A percentile compares a stretch with the other conserved stretches of the same genome.
Conservation (phyloP, 1,140 invertebrate species). For the Drosophila punjabiensis region DNA sequence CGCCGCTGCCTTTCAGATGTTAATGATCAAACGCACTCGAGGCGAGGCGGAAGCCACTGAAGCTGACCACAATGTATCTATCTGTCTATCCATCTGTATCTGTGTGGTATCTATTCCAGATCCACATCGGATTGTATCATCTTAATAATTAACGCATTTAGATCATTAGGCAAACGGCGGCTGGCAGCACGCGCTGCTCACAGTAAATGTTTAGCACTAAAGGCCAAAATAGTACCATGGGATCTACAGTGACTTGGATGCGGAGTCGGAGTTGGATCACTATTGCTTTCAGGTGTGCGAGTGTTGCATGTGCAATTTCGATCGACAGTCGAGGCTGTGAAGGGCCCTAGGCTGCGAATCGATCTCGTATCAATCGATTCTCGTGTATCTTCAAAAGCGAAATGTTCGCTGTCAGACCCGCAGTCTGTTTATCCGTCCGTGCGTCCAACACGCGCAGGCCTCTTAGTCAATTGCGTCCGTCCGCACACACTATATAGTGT, state of each 20-base stretch:
- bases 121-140: conserved; percentile 51
- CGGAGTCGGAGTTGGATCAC: not conserved
- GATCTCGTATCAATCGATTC: not conserved
- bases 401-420: conserved; percentile 43
- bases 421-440: conserved; percentile 60
- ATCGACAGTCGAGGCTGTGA: not conserved
- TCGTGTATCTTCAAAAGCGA: conserved; percentile 20
- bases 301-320: conserved; percentile 27
- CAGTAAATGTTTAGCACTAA: conserved; percentile 61
- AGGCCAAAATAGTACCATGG: conserved; percentile 43
- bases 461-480: conserved; percentile 57
- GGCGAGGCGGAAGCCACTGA: conserved; percentile 38
- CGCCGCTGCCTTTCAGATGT: conserved; percentile 38
- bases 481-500: conserved; percentile 6
- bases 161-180: conserved; percentile 44
- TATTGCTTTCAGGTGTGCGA: conserved; percentile 5
- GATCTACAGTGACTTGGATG: not conserved
- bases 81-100: conserved; percentile 15
- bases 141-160: conserved; percentile 72
- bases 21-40: conserved; percentile 69
- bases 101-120: conserved; percentile 18
- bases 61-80: conserved; percentile 58
- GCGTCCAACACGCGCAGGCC: conserved; percentile 68
- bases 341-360: conserved; percentile 28
- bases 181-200: conserved; percentile 56